Evolutionary conservation across 2,888 invertebrate genomes (phyloP), one percentile per base, ranked within the genome.

Genomic region (Isotomurus palustris): DNA sequence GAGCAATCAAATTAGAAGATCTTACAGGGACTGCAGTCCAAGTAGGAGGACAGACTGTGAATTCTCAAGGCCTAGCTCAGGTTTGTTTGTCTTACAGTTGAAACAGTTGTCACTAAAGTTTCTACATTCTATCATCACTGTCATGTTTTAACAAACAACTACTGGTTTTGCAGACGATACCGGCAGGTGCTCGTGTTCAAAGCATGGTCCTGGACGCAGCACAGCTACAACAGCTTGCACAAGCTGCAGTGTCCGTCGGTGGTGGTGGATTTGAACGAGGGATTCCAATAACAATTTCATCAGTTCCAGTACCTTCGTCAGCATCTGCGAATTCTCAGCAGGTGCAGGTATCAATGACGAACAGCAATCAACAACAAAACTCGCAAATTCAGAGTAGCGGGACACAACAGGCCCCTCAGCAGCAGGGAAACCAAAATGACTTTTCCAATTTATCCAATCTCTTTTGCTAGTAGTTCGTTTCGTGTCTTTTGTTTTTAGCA

Each of bases 1-100:
- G 67, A 35, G 53, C 67, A 12, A 65, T 69, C 17, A 69, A 69
- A 40, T 48, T 69, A 21, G 69, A 69, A 29, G 69, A 69, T 27
- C 21, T 66, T 10, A 52, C 58, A 3, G 61, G 59, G 12, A 56
- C 50, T 19, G 53, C 43, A 14, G 50, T 55, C 19, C 56, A 54
- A 29, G 58, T 56, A 35, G 19, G 50, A 14, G 50, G 57, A 17
- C 57, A 57, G 45, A 17, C 41, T 25, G 41, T 56, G 10, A 50
- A 45, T 32, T n/a, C 53, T 14, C 53, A 53, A 38, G 53, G 52
- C n/a, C 35, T 24, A 38, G n/a, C n/a, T n/a, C n/a, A n/a, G n/a
- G n/a, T n/a, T n/a, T n/a, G n/a, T n/a, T n/a, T n/a, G n/a, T n/a
- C n/a, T n/a, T n/a, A n/a, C n/a, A n/a, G n/a, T n/a, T n/a, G n/a